Base-by-base conservation (phyloP, 2,888 invertebrate genomes). In the Pseudococcus jackbeardsleyi region DNA sequence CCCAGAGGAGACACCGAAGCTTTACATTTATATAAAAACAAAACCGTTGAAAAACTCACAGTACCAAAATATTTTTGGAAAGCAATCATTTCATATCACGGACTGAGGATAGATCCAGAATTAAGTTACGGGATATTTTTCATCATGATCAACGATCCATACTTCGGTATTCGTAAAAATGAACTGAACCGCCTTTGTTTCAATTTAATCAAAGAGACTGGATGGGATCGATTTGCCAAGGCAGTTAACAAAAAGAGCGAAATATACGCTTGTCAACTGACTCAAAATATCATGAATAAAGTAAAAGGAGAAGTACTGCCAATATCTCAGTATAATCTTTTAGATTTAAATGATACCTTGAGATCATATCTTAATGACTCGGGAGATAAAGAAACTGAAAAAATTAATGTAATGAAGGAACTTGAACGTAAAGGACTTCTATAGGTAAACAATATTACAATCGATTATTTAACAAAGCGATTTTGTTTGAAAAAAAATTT, bases 11-110 rank as follows among this genome's bases (percentile, higher is more conserved):
- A 3, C 26, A 22, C 3, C 64, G 22, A 64, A 8, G 64, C 5
- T 33, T 3, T 33, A 33, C 26, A 33, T 33, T 33, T 33, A 33
- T 33, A 33, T 33, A 33, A 33, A 3, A 22, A 19, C 64, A 7
- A 22, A 22, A 64, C 64, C 9, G 8, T 22, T 64, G 22, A 64
- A 22, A 64, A 64, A 22, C 64, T 22, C 19, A 19, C 64, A 22
- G 64, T 64, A 12, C 64, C 64, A 4, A 64, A 64, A 11, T 64
- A 64, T 12, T 64, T 64, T 64, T 64, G 64, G 64, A 64, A 64
- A 64, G 64, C 22, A 1, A 22, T 64, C 1, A 22, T 22, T 6
- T 22, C 22, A 8, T 11, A 64, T 15, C 6, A 22, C 6, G 22
- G 22, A 64, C 5, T 6, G 12, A 11, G 7, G 4, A 7, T 15